A percentile compares a stretch with the other conserved stretches of the same genome.
These are phyloP conservation scores for Salvelinus fontinalis DNA, from an alignment of 2,113 vertebrate species.

Conservation along the genomic window DNA sequence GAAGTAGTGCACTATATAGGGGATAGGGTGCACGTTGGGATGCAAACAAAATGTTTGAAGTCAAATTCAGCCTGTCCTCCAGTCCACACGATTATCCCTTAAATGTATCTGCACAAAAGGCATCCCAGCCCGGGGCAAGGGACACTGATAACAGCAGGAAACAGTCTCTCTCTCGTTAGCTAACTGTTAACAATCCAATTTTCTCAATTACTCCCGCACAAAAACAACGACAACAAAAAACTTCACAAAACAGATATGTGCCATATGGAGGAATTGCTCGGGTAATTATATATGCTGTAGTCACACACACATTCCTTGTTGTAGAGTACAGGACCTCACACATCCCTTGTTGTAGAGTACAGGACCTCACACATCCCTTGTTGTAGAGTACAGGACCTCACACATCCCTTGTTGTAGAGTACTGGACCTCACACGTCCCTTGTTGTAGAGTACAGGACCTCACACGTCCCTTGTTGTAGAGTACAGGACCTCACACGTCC, in stretches of 20 bases:
- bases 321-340: too few species aligned
- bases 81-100: slow-evolving; percentile 32
- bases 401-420: too few species aligned
- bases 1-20: too few species aligned
- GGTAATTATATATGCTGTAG: slow-evolving; percentile 24
- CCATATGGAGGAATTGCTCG: neutral
- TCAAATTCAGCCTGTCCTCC: slow-evolving; percentile 28
- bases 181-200: slow-evolving; percentile 16
- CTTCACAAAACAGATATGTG: slow-evolving; percentile 13
- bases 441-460: too few species aligned
- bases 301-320: neutral
- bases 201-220: neutral
- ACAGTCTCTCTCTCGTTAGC: neutral
- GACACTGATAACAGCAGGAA: slow-evolving; percentile 13
- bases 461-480: too few species aligned
- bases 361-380: too few species aligned
- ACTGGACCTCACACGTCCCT: too few species aligned
- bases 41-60: slow-evolving; percentile 25
- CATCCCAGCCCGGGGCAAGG: neutral
- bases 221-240: slow-evolving; percentile 14
- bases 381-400: too few species aligned
- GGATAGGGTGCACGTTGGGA: too few species aligned
- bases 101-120: slow-evolving; percentile 25
- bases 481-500: too few species aligned
- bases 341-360: too few species aligned